Conservation (phyloP, 2,113 vertebrate genomes). For the Heptranchias perlo region DNA sequence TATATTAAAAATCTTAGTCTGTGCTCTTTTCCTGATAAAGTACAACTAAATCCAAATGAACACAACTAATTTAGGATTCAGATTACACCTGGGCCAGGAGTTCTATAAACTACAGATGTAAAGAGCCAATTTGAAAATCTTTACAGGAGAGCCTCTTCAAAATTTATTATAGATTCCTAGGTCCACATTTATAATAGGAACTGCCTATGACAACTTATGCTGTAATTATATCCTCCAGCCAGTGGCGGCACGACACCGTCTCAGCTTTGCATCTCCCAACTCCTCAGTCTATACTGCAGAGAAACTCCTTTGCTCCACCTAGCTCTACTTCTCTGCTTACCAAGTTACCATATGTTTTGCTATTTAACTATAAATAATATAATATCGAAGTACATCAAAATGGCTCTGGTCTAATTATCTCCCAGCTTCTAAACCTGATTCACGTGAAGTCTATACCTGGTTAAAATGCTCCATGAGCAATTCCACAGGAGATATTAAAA, state of each 20-base stretch:
- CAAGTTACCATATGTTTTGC: no score
- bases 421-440: neutral
- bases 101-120: neutral
- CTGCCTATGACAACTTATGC: neutral
- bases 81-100: neutral
- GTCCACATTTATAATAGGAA: neutral
- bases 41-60: neutral
- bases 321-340: no score
- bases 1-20: neutral
- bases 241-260: neutral
- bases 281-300: neutral
- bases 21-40: neutral
- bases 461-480: neutral
- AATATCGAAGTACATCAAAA: no score
- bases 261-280: neutral
- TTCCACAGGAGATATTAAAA: neutral
- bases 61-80: neutral
- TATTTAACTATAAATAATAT: no score
- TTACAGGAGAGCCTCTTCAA: neutral
- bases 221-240: neutral
- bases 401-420: neutral
- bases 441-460: no score
- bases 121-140: neutral
- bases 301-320: neutral
- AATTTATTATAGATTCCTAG: neutral